Conservation (phyloP, 2,797 vertebrate species). For the Dipus sagitta region DNA sequence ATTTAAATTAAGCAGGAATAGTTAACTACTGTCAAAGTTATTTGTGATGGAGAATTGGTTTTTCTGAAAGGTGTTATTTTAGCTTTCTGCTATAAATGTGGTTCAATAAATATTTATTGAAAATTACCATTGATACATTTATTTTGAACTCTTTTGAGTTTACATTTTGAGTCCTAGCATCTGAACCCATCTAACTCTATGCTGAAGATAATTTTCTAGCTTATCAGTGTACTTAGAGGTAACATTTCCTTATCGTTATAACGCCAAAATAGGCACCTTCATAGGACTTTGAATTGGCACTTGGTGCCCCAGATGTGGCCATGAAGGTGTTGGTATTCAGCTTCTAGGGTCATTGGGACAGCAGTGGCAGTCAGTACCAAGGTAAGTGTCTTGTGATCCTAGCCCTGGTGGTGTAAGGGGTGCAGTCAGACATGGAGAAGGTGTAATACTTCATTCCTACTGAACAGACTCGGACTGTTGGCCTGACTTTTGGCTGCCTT, state of each 20-base stretch:
- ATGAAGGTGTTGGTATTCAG: not conserved
- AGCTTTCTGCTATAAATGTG: slow-evolving; percentile 24
- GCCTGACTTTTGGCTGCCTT: not conserved
- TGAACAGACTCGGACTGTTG: not conserved
- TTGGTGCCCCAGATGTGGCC: not conserved
- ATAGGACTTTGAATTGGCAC: not conserved
- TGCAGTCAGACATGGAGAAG: not conserved
- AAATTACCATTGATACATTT: not conserved
- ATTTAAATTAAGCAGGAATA: slow-evolving; percentile 16
- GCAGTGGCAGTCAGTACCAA: not conserved
- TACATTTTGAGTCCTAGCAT: slow-evolving; percentile 2
- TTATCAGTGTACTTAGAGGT: not conserved
- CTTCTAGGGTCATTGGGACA: not conserved
- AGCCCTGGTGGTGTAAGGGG: not conserved
- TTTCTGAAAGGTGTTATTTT: slow-evolving; percentile 8
- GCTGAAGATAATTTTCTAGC: not conserved
- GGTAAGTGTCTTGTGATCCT: not conserved
- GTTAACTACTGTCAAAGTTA: not conserved
- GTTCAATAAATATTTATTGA: not conserved
- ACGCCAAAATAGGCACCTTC: not conserved
- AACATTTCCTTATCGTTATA: not conserved
- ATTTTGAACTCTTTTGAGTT: slow-evolving; percentile 19
- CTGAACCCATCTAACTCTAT: not conserved
- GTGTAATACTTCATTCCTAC: not conserved
- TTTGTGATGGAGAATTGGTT: not conserved